Conservation (phyloP, 37 sponge, comb jelly and placozoan genomes). For the Cliona cf. orientalis region DNA sequence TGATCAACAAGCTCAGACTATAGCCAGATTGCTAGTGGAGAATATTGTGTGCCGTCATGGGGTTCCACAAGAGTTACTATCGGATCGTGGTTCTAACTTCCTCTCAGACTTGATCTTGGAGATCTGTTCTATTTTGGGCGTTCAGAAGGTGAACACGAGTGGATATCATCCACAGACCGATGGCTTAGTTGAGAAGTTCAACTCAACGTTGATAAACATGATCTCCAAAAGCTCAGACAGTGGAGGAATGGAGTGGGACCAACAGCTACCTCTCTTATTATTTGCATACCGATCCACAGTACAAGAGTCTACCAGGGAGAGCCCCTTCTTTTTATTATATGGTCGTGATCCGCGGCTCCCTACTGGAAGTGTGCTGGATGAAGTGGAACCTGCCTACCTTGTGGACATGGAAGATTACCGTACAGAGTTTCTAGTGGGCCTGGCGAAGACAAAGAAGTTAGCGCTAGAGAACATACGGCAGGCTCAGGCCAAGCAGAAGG, state of each 20-base stretch:
- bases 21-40: too few species aligned
- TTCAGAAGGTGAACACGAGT: too few species aligned
- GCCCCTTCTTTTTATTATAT: constrained; percentile 39
- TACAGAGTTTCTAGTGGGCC: background rate
- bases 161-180: too few species aligned
- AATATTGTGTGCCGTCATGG: too few species aligned
- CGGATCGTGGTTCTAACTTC: too few species aligned
- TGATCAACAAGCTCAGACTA: too few species aligned
- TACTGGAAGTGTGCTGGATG: background rate
- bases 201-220: too few species aligned
- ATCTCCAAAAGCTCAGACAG: too few species aligned
- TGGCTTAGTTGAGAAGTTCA: too few species aligned
- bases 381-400: background rate
- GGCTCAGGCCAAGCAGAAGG: constrained; percentile 42
- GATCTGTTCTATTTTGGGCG: too few species aligned
- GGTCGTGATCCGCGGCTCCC: constrained; percentile 46
- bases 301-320: constrained; percentile 39
- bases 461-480: constrained; percentile 17
- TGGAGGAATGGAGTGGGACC: constrained; percentile 55
- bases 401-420: constrained; percentile 28
- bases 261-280: constrained; percentile 6
- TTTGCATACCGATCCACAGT: constrained; percentile 28
- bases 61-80: too few species aligned
- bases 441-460: constrained; percentile 24
- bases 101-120: too few species aligned